A percentile compares a stretch with the other conserved stretches of the same genome.
These are phyloP conservation scores for Nemotelus pantherinus DNA, from an alignment of 2,888 invertebrate species.

Conservation along the genomic window DNA sequence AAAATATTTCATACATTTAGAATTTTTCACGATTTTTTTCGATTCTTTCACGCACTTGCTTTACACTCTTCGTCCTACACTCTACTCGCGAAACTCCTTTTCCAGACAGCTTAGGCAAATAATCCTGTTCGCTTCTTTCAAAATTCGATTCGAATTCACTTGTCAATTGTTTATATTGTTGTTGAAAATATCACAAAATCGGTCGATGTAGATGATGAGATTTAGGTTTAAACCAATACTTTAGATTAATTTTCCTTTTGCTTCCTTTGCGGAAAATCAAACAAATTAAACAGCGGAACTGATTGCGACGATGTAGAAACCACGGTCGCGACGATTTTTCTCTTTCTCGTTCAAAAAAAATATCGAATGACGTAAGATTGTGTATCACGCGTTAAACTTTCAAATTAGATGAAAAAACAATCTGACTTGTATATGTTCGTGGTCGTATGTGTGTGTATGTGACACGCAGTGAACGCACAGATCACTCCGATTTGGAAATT, in stretches of 20 bases:
- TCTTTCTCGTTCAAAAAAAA: background rate
- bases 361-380: constrained; percentile 6
- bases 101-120: background rate
- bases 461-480: constrained; percentile 12
- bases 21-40: constrained; percentile 2
- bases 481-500: constrained; percentile 7
- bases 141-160: background rate
- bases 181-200: constrained; percentile 52
- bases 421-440: too few species aligned
- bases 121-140: too few species aligned
- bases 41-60: constrained; percentile 2
- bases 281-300: background rate
- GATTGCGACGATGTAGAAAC: background rate
- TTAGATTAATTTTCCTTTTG: constrained; percentile 14
- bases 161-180: constrained; percentile 41
- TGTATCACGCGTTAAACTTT: background rate
- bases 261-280: background rate
- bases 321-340: too few species aligned
- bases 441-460: background rate
- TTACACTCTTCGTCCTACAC: background rate
- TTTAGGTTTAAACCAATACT: constrained; percentile 7
- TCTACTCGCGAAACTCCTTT: background rate
- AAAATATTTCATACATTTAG: constrained; percentile 29
- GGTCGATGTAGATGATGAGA: constrained; percentile 52
- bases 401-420: background rate